These are phyloP conservation scores for Pyxicephalus adspersus DNA, from an alignment of 2,113 vertebrate species.

Conservation along the genomic window DNA sequence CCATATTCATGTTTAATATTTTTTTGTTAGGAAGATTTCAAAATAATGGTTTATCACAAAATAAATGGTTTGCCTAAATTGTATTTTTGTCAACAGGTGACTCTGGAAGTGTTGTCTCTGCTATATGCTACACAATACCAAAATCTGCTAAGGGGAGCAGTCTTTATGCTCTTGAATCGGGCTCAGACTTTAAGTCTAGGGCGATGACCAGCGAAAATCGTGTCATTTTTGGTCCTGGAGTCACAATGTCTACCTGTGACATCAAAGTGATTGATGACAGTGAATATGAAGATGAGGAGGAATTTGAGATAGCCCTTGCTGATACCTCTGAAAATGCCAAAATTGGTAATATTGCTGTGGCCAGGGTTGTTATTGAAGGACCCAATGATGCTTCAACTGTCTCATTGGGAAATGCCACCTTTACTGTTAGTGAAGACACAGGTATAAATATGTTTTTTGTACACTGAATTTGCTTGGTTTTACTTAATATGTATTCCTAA, in stretches of 20 bases:
- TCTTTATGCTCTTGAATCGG: conserved; percentile 82
- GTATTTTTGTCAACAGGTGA: conserved; percentile 77
- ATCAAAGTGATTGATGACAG: conserved; percentile 91
- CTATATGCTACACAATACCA: conserved; percentile 86
- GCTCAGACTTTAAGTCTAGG: conserved; percentile 92
- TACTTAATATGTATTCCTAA: too few relatives aligned
- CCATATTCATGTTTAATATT: too few relatives aligned
- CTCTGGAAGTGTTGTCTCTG: conserved; percentile 85
- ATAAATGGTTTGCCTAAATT: neutral
- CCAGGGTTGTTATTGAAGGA: conserved; percentile 85
- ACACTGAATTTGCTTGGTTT: neutral
- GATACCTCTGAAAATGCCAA: conserved; percentile 85
- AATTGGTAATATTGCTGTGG: conserved; percentile 73
- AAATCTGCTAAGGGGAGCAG: conserved; percentile 90
- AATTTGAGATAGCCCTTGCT: conserved; percentile 87
- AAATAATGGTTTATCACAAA: too few relatives aligned
- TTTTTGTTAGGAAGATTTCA: too few relatives aligned
- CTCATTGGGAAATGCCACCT: conserved; percentile 83
- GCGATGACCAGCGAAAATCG: conserved; percentile 79
- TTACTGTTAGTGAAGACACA: conserved; percentile 89
- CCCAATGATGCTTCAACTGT: conserved; percentile 93
- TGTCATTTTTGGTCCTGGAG: conserved; percentile 81
- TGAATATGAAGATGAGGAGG: conserved; percentile 93
- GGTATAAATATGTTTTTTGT: conserved; percentile 70
- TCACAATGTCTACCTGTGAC: conserved; percentile 85